Base-by-base conservation (phyloP, 1,140 invertebrate species). In the Aphaenogaster ashmeadi region DNA sequence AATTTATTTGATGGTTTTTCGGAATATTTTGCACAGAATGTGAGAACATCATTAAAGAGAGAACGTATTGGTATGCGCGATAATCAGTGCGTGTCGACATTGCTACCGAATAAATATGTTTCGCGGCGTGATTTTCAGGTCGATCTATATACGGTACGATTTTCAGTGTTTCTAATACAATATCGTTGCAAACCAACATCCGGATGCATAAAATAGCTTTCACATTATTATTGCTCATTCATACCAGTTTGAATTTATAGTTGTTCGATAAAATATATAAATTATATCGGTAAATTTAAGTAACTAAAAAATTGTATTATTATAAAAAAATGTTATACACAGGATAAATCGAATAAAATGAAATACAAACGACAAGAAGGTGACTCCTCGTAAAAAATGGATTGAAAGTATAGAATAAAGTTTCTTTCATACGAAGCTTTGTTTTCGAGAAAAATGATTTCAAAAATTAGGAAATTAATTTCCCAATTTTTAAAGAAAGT, bases 61-160 rank as follows among this genome's bases (percentile, higher is more conserved):
- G 88, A 91, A 86, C 81, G 38, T 62, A 52, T 41, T 50, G 4
- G 18, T 38, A 11, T 36, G 54, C 41, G 33, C 18, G 87, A 88
- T 89, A 89, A 92, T 92, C 89, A 92, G 89, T 87, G 89, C 91
- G 86, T 90, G 85, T 90, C 91, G 87, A 79, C 72, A 89, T 86
- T 64, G 88, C 88, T 50, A 80, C 74, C 80, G 86, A 87, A 90
- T 87, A 84, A 87, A 87, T 78, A 89, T 66, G 18, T 21, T 77
- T 64, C 66, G 13, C 86, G 47, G 27, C 7, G 62, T 85, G 58
- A 77, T 33, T 77, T 77, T 60, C 38, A 77, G 74, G 74, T 77
- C 54, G 13, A 27, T 44, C 52, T n/a, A 77, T 33, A 54, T 33
- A 50, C 54, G 18, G 44, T 18, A n/a, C 36, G n/a, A 33, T 75